Base-by-base conservation (phyloP, 2,888 invertebrate genomes). In the Limenitis camilla region DNA sequence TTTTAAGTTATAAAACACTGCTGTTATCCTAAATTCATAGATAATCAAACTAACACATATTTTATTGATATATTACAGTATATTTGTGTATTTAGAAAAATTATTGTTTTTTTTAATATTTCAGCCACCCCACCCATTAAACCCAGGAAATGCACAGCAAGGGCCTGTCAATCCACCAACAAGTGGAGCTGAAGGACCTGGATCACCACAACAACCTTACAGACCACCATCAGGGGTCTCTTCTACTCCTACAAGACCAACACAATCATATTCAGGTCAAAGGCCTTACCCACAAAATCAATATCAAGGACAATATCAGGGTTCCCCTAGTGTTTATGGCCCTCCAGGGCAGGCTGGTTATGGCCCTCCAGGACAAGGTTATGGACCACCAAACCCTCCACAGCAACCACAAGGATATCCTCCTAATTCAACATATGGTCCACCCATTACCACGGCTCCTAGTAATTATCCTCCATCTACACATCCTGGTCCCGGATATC, bases 311-410 rank as follows among this genome's bases (percentile, higher is more conserved):
- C 89, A 90, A 61, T 90, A 90, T 65, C 87, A 88, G 67, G 88
- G 87, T 62, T 85, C 87, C 55, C 88, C 88, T 59, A 88, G 88
- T 40, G 89, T 81, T 7, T 92, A 91, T n/a, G n/a, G n/a, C n/a
- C n/a, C n/a, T 72, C 92, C 92, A 40, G 92, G 92, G 47, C 92
- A 92, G 69, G 90, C 89, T 50, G 89, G 89, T 31, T 92, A 92
- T 77, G 92, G 92, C 9, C 92, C 92, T 49, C 91, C 91, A 46
- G 89, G 87, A 52, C 91, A 92, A 67, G 89, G 91, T 31, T 90
- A 91, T 70, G 90, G 90, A 4, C 90, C 90, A 11, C 91, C 92
- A 30, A 92, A 91, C 60, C 89, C 90, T 56, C 56, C 77, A 40
- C 85, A 83, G 59, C 92, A 91, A 74, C 91, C 91, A 31, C 92